phyloP scores from a whole-genome alignment of 2,888 invertebrate species.

The Acholoe squamosa region DNA sequence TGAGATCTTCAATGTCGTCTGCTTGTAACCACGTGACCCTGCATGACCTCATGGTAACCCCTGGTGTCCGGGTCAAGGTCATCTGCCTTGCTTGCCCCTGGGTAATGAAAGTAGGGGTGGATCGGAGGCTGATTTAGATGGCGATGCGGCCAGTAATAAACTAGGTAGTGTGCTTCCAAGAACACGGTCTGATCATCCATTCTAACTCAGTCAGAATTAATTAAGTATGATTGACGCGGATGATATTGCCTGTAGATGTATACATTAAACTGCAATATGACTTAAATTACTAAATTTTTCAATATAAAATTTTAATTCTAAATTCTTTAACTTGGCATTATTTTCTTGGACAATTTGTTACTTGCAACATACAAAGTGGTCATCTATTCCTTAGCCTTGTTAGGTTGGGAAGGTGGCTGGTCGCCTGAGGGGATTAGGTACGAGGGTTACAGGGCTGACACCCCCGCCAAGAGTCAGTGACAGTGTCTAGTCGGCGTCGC shows the following conservation, averaged over 20 bases:
- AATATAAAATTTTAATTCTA: no score
- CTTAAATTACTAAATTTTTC: no score
- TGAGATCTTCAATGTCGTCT: slow-evolving; percentile 40
- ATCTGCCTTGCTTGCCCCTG: neutral
- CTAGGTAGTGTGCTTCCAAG: no score
- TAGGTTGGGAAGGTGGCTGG: neutral
- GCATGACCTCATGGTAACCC: neutral
- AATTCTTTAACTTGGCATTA: no score
- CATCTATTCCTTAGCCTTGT: neutral
- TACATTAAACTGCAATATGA: no score
- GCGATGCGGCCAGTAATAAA: no score
- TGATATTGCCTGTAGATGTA: no score
- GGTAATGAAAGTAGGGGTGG: neutral
- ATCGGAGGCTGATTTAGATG: neutral
- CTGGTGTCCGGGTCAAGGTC: slow-evolving; percentile 34
- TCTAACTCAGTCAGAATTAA: no score
- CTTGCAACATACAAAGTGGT: neutral
- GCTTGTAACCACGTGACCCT: slow-evolving; percentile 39
- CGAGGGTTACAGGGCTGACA: neutral
- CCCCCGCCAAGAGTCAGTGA: neutral
- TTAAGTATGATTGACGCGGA: no score
- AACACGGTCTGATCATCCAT: no score
- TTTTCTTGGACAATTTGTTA: neutral
- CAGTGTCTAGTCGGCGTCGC: slow-evolving; percentile 20
- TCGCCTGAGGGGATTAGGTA: neutral